Evolutionary conservation across 2,113 vertebrate species (phyloP), one percentile per base, ranked within the genome.

Genomic region (Cepphus grylle): DNA sequence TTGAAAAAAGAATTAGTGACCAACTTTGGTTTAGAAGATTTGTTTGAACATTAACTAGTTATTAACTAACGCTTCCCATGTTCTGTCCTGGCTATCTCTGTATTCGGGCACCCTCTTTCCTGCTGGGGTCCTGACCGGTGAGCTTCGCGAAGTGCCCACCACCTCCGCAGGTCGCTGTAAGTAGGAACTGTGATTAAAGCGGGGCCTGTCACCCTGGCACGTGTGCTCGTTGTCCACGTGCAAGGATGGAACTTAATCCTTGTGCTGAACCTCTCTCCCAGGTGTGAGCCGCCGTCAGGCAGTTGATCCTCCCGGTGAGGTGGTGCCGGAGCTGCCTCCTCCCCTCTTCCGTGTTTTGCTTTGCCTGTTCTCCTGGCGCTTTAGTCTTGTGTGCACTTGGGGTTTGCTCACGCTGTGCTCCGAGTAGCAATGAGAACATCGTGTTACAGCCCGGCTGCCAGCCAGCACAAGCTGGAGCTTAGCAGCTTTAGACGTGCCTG

Each of bases 61-160:
- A 34, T 10, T 90, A 76, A 73, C 30, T 9, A 22, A 25, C 29
- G 8, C 38, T 62, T 27, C 16, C 72, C 36, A 5, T 16, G 65
- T 12, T 32, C 50, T 30, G 0, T 70, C 40, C 72, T 40, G 58
- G 34, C 38, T 30, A 0, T 67, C 0, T 0, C 27, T 29, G 34
- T 5, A 3, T 9, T 56, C 11, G 6, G 66, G 59, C 15, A 8
- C n/a, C 50, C 8, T 61, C 21, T 30, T 22, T 42, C 6, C 0
- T 1, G 4, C 38, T 0, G 0, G 67, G 58, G 13, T 49, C 27
- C 22, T 2, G 12, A 8, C 36, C 0, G 0, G 34, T 23, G 0
- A 1, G 56, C 34, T 18, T 58, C 2, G 0, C 1, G 29, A 12
- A 56, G 61, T 79, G 91, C 62, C 26, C 3, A 0, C n/a, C 43